Evolutionary conservation across 2,113 vertebrate species (phyloP).

Genomic region (Ptychochromis oligacanthus): DNA sequence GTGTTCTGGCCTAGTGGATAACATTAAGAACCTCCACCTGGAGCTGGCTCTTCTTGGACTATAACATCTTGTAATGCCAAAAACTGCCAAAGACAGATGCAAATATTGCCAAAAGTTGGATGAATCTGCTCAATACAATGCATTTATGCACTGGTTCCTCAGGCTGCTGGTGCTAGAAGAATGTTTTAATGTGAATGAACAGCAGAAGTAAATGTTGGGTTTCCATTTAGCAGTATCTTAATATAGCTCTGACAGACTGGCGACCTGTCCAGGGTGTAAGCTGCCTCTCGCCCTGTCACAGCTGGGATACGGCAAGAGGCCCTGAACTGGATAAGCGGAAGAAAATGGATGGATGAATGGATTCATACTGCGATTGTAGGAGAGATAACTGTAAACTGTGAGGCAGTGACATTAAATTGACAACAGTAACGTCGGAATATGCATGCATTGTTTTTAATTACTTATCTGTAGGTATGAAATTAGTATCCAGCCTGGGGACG

Average conservation of each 20-base stretch:
- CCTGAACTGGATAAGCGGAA: too few species aligned
- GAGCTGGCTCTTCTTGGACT: neutral
- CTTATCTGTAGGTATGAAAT: neutral
- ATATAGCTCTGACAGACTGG: neutral
- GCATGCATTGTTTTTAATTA: neutral
- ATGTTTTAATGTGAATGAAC: neutral
- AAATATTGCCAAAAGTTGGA: neutral
- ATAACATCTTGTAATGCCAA: neutral
- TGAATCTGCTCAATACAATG: neutral
- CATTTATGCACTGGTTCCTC: neutral
- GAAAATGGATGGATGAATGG: too few species aligned
- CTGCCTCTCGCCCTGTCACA: too few species aligned
- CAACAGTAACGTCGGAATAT: neutral
- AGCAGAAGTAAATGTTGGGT: neutral
- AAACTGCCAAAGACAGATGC: neutral
- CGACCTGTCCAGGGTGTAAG: too few species aligned
- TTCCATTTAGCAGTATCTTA: neutral
- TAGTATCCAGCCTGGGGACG: neutral
- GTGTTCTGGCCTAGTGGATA: too few species aligned
- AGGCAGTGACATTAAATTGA: neutral
- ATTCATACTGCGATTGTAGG: too few species aligned
- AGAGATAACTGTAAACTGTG: neutral
- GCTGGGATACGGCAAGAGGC: too few species aligned
- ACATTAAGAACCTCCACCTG: slow-evolving; percentile 1
- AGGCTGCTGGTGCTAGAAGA: neutral